A percentile compares a stretch with the other conserved stretches of the same genome.
These are phyloP conservation scores for Drosophila elegans DNA, from an alignment of 1,140 invertebrate species.

Conservation along the genomic window DNA sequence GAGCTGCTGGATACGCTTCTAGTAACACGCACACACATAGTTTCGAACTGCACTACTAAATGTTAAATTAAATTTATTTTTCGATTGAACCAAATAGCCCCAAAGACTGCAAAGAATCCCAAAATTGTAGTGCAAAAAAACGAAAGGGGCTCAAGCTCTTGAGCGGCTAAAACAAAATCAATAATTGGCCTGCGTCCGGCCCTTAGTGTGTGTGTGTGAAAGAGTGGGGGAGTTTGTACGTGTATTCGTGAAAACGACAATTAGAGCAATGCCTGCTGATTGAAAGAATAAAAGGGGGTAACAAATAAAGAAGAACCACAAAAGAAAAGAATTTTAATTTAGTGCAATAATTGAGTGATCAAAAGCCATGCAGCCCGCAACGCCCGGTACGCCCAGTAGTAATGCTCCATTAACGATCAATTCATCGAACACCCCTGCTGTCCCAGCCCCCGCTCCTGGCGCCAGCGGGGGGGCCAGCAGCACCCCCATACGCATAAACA, in stretches of 20 bases:
- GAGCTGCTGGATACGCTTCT: constrained; percentile 22
- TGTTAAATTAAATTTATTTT: constrained; percentile 4
- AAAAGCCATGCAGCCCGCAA: constrained; percentile 42
- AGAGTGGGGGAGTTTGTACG: constrained; percentile 15
- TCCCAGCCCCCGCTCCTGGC: background rate
- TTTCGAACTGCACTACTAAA: background rate
- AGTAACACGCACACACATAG: constrained; percentile 8
- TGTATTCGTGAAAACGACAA: constrained; percentile 38
- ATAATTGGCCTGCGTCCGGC: constrained; percentile 69
- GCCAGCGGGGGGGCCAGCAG: constrained; percentile 10
- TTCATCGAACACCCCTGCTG: constrained; percentile 16
- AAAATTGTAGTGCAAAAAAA: constrained; percentile 21
- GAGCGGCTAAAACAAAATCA: constrained; percentile 64
- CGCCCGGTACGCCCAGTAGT: constrained; percentile 15
- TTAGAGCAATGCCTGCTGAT: constrained; percentile 68
- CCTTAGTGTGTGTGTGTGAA: constrained; percentile 14
- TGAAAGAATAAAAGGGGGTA: constrained; percentile 28
- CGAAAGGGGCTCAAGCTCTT: constrained; percentile 10
- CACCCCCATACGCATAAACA: constrained; percentile 77
- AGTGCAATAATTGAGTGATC: constrained; percentile 18
- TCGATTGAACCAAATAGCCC: too few species aligned
- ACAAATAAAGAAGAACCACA: constrained; percentile 5
- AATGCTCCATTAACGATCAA: constrained; percentile 24
- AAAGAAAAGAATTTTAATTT: constrained; percentile 1
- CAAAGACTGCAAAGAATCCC: background rate